Evolutionary conservation across 2,888 invertebrate genomes (phyloP).

Genomic region (Trachelus tabidus): DNA sequence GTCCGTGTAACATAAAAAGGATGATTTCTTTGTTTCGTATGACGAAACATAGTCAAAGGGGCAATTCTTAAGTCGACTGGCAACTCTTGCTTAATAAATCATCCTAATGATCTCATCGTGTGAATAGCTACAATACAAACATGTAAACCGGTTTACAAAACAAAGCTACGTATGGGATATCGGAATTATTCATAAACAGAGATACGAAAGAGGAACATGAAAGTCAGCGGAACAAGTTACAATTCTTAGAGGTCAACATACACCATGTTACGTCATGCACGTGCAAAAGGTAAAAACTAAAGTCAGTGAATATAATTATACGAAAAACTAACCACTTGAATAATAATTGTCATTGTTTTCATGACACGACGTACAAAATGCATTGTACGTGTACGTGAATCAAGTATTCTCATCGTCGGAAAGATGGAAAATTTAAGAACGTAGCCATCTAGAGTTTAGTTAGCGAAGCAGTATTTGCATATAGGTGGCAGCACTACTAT

Average conservation of each 20-base stretch:
- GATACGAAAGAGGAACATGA: background rate
- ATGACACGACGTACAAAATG: background rate
- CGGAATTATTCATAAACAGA: background rate
- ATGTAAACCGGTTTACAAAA: background rate
- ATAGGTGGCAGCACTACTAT: background rate
- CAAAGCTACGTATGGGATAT: background rate
- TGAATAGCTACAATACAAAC: background rate
- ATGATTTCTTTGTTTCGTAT: background rate
- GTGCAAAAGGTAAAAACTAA: background rate
- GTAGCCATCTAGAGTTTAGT: background rate
- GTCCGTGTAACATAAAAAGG: background rate
- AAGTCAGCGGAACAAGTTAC: background rate
- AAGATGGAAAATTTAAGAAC: background rate
- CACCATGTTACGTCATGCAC: background rate
- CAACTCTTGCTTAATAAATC: background rate
- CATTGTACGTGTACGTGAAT: background rate
- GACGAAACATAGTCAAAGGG: background rate
- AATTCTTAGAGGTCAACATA: background rate
- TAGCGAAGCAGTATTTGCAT: background rate
- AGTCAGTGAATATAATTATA: background rate
- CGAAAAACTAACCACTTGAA: background rate
- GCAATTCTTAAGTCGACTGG: background rate
- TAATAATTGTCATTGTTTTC: background rate
- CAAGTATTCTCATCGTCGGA: background rate
- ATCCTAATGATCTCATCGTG: background rate